Percentiles rank a stretch among this genome's conserved stretches.
Evolutionary conservation across 2,888 invertebrate species (phyloP).

Genomic region (Cheiracanthium punctorium): DNA sequence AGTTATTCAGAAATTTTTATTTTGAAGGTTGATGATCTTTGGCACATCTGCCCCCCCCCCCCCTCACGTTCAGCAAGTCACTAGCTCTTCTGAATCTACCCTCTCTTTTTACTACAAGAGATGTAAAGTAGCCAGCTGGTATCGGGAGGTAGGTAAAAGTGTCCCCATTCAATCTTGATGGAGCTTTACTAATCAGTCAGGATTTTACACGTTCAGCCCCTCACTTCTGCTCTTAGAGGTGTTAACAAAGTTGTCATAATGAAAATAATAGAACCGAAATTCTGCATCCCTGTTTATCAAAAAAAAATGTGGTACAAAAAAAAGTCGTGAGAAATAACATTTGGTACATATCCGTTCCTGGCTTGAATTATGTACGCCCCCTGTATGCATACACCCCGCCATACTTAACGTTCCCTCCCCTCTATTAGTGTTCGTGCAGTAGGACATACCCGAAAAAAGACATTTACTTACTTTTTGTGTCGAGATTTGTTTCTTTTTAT

Average conservation of each 20-base stretch:
- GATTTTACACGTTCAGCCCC: background rate
- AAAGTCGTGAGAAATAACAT: background rate
- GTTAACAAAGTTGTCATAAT: slow-evolving; percentile 9
- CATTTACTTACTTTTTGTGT: too few species aligned
- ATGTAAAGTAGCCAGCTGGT: slow-evolving; percentile 7
- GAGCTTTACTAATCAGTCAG: slow-evolving; percentile 15
- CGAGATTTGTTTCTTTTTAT: too few species aligned
- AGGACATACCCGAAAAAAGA: too few species aligned
- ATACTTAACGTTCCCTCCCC: background rate
- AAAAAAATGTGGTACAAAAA: background rate
- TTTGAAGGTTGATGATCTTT: background rate
- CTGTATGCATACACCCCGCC: background rate
- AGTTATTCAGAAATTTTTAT: too few species aligned
- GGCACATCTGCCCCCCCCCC: background rate
- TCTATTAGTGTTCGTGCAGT: too few species aligned
- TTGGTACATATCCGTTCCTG: background rate
- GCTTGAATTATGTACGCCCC: background rate
- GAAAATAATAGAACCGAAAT: background rate
- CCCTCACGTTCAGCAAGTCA: background rate
- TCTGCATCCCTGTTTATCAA: background rate
- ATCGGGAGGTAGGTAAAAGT: background rate
- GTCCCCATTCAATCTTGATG: background rate
- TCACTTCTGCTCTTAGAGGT: background rate
- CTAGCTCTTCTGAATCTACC: background rate
- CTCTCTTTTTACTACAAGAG: background rate